Evolutionary conservation across 2,113 vertebrate species (phyloP), one percentile per base, ranked within the genome.

Genomic region (Mionectes macconnelli): DNA sequence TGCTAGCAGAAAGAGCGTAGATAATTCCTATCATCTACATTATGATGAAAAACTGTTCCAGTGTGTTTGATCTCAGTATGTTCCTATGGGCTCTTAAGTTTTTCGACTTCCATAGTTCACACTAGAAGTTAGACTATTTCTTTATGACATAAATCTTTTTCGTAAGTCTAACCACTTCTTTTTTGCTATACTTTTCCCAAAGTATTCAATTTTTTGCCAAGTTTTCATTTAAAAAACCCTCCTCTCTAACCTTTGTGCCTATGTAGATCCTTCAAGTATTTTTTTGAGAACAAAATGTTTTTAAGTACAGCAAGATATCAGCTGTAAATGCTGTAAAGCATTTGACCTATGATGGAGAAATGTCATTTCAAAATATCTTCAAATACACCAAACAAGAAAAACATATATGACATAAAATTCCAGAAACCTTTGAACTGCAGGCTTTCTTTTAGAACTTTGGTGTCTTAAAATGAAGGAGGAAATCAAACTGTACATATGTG

Each of bases 341-440:
- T 87, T 83, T 89, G 80, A 94, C 42, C 84, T 94, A 12, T 52
- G 21, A 37, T 86, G 42, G 73, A 93, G 44, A 96, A 95, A 88
- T 16, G 4, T 8, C 78, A 5, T n/a, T 93, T 88, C 42, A 87
- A 95, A 88, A 56, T 25, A 55, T 52, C 42, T 94, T 86, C 45
- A 88, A 84, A 86, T 30, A 50, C 11, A 59, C 28, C 28, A 52
- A 95, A 84, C 21, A 92, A 90, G 42, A 84, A 95, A 94, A 95
- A 49, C 13, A 39, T 35, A 37, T 27, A 27, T 73, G 66, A 84
- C 21, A 53, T 78, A 78, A 95, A 85, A 49, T 44, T 50, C 23
- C 37, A 63, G 60, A 74, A 81, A 27, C 27, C 33, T 84, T 84
- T 90, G 56, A 90, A 73, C 45, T 45, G 8, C 55, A 69, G 9